Percentiles rank a stretch among this genome's conserved stretches.
These are phyloP conservation scores for Sciurus carolinensis DNA, from an alignment of 2,797 vertebrate species.

Conservation along the genomic window DNA sequence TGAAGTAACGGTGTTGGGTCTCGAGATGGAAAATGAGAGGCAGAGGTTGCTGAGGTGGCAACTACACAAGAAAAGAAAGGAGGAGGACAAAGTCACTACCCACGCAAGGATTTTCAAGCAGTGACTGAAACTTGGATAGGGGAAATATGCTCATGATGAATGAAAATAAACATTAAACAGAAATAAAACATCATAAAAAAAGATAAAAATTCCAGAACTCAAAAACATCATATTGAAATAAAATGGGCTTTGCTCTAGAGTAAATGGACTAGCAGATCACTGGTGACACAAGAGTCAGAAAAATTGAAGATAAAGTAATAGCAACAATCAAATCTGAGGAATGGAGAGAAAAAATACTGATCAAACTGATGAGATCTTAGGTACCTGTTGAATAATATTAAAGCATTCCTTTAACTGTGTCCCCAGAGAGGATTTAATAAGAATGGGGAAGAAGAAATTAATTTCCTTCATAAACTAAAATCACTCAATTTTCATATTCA, in stretches of 20 bases:
- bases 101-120: not conserved
- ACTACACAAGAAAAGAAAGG: not conserved
- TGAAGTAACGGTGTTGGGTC: conserved; percentile 91
- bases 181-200: not conserved
- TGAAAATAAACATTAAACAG: conserved; percentile 19
- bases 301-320: not conserved
- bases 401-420: not conserved
- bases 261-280: not conserved
- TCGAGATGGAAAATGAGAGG: not conserved
- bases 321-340: not conserved
- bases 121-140: not conserved
- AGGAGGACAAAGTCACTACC: not conserved
- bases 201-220: not conserved
- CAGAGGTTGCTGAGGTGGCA: not conserved
- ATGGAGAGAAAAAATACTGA: not conserved
- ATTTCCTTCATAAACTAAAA: not conserved
- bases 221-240: not conserved
- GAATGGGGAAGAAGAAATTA: not conserved
- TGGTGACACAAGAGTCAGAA: not conserved
- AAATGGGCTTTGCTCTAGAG: not conserved
- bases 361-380: not conserved
- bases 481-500: not conserved
- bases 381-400: not conserved
- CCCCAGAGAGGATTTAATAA: not conserved
- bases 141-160: not conserved